A percentile compares a stretch with the other conserved stretches of the same genome.
phyloP scores from a whole-genome alignment of 2,888 invertebrate species.

The Tenthredo notha region DNA sequence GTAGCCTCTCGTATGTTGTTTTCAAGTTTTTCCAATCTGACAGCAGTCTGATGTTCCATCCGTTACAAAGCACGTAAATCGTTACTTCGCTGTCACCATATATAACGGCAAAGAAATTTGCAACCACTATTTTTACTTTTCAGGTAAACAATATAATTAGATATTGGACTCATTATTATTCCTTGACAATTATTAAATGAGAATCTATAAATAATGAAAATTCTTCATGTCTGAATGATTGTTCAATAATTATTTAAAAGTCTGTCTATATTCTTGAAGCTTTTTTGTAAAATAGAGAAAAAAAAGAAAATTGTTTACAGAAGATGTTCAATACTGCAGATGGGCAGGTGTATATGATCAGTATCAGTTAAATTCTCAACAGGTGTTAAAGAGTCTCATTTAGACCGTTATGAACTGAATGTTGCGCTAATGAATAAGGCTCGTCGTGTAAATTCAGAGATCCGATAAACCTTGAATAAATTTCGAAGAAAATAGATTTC shows the following conservation, averaged over 20 bases:
- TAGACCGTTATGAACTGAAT: not conserved
- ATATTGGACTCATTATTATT: not conserved
- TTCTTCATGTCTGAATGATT: not conserved
- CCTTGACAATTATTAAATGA: not conserved
- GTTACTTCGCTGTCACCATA: not conserved
- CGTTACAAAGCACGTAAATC: slow-evolving; percentile 11
- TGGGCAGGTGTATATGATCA: not conserved
- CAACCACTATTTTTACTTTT: not conserved
- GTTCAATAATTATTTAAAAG: not conserved
- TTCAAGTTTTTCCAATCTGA: slow-evolving; percentile 1
- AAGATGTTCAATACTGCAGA: not conserved
- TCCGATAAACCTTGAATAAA: slow-evolving; percentile 4
- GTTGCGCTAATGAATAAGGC: not conserved
- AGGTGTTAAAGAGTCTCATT: slow-evolving; percentile 21
- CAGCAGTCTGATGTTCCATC: slow-evolving; percentile 21
- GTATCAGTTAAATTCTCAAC: slow-evolving; percentile 10
- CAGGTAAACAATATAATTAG: not conserved
- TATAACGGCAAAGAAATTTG: not conserved
- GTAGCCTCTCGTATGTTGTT: slow-evolving; percentile 3
- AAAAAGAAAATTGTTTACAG: not conserved
- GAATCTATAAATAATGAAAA: not conserved
- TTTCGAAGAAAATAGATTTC: slow-evolving; percentile 21
- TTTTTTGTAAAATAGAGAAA: not conserved
- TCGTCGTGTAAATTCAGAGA: not conserved
- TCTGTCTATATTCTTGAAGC: not conserved